A percentile compares a stretch with the other conserved stretches of the same genome.
Conservation (phyloP, 2,113 vertebrate genomes). For the Nothobranchius furzeri region DNA sequence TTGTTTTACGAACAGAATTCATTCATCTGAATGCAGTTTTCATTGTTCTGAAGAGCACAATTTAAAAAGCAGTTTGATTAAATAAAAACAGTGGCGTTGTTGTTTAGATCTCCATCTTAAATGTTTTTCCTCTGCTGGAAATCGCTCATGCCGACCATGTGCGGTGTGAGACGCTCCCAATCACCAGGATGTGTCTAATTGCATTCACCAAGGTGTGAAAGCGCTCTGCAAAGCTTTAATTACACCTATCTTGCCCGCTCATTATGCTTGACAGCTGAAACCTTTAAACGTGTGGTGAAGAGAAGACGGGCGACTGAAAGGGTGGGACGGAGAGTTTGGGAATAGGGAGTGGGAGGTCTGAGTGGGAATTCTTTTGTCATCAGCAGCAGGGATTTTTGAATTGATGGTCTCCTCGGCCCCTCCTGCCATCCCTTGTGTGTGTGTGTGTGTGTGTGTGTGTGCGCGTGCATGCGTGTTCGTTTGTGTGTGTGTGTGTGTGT, state of each 20-base stretch:
- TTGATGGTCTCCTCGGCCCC: slow-evolving; percentile 54
- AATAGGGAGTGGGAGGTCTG: slow-evolving; percentile 32
- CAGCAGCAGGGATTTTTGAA: slow-evolving; percentile 50
- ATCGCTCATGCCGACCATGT: slow-evolving; percentile 11
- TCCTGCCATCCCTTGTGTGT: slow-evolving; percentile 5
- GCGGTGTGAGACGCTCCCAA: slow-evolving; percentile 59
- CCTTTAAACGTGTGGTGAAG: slow-evolving; percentile 46
- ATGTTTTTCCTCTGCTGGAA: not conserved
- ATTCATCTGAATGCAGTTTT: too few species aligned
- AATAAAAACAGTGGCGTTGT: too few species aligned
- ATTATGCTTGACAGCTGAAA: slow-evolving; percentile 51
- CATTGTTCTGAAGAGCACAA: too few species aligned
- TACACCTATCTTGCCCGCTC: slow-evolving; percentile 62
- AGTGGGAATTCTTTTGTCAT: slow-evolving; percentile 47
- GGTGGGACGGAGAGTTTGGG: slow-evolving; percentile 12
- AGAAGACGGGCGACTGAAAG: slow-evolving; percentile 2
- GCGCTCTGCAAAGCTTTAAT: slow-evolving; percentile 66
- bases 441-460: not conserved
- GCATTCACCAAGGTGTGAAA: slow-evolving; percentile 73
- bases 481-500: not conserved
- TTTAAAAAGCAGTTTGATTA: too few species aligned
- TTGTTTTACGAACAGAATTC: too few species aligned
- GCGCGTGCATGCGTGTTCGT: too few species aligned
- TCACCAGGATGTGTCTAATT: slow-evolving; percentile 69
- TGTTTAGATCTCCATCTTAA: too few species aligned